Evolutionary conservation across 2,797 vertebrate genomes (phyloP).

Genomic region (Sardinella longiceps): DNA sequence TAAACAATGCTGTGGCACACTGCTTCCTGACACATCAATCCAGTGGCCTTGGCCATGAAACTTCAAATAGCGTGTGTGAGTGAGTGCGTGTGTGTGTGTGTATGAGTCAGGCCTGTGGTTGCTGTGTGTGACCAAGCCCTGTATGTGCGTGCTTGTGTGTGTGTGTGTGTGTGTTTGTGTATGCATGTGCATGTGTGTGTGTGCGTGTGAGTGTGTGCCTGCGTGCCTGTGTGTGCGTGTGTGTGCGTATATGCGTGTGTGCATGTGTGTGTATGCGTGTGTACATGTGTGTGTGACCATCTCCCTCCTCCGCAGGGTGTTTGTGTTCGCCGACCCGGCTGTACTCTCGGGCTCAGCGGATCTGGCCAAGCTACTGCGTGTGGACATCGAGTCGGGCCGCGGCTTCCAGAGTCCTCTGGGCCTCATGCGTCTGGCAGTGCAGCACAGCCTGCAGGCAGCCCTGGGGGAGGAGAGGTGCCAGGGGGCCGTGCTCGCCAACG

Average conservation of each 20-base stretch:
- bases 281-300: neutral
- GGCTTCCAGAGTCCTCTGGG: constrained; percentile 58
- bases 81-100: neutral
- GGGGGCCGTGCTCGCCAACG: constrained; percentile 62
- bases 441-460: constrained; percentile 81
- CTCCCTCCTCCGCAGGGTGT: constrained; percentile 74
- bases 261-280: neutral
- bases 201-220: too few species aligned
- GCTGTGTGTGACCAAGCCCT: neutral
- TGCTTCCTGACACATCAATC: neutral
- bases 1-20: neutral
- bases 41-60: neutral
- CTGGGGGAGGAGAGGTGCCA: constrained; percentile 79
- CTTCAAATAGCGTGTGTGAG: neutral
- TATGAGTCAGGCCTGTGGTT: neutral
- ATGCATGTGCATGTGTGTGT: too few species aligned
- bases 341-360: constrained; percentile 76
- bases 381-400: constrained; percentile 71
- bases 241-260: too few species aligned
- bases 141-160: neutral
- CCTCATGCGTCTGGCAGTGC: constrained; percentile 75
- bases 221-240: neutral
- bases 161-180: constrained; percentile 77
- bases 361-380: constrained; percentile 73
- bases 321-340: constrained; percentile 88